Evolutionary conservation across 2,113 vertebrate genomes (phyloP).

Genomic region (Calidris pugnax): DNA sequence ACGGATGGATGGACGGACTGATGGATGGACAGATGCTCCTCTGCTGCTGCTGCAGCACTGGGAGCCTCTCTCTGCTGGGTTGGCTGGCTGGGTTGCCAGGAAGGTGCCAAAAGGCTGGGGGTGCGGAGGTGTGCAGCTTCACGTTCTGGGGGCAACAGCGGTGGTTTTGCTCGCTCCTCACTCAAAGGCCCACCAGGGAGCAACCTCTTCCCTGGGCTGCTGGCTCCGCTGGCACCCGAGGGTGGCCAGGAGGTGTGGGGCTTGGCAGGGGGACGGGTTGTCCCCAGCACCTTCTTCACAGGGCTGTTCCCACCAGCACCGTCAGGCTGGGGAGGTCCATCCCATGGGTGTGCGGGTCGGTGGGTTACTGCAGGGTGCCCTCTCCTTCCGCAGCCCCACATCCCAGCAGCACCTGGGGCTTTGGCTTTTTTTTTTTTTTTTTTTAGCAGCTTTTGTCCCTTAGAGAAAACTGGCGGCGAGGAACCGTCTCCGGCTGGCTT

Average conservation of each 20-base stretch:
- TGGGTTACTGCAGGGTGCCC: not conserved
- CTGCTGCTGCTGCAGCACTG: not conserved
- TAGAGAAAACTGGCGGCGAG: not conserved
- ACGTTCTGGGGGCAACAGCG: accelerated
- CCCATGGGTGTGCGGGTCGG: accelerated
- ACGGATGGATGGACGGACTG: not conserved
- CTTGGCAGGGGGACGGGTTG: not conserved
- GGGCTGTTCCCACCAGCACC: not conserved
- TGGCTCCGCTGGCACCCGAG: not conserved
- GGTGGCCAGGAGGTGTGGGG: accelerated
- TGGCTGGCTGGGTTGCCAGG: not conserved
- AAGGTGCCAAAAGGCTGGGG: not conserved
- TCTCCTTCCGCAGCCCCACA: not conserved
- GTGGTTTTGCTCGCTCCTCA: accelerated
- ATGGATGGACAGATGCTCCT: not conserved
- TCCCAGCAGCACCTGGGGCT: not conserved
- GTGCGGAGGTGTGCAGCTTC: accelerated
- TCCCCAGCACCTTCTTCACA: not conserved
- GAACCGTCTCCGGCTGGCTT: slow-evolving; percentile 26
- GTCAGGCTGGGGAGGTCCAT: not conserved
- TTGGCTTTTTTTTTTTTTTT: not conserved
- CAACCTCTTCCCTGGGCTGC: not conserved
- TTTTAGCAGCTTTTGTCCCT: slow-evolving; percentile 16
- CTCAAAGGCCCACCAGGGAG: accelerated
- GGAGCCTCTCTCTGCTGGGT: not conserved